A percentile compares a stretch with the other conserved stretches of the same genome.
phyloP scores from a whole-genome alignment of 2,797 vertebrate species.

The Oreonectes daqikongensis region DNA sequence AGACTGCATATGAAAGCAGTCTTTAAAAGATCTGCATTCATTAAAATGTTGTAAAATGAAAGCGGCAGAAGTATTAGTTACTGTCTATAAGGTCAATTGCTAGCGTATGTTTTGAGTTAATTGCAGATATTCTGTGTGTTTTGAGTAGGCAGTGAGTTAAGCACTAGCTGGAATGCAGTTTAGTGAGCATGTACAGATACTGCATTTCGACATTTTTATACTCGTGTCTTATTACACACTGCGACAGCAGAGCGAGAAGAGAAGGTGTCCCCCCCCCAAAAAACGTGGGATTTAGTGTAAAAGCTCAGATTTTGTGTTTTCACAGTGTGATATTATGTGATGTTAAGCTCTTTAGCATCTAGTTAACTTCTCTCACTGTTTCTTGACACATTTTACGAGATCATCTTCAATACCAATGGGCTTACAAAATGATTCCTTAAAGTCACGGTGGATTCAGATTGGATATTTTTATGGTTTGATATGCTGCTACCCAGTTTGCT shows the following conservation, averaged over 20 bases:
- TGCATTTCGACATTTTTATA: background rate
- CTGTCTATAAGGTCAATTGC: constrained; percentile 45
- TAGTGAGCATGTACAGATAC: constrained; percentile 2
- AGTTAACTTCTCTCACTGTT: constrained; percentile 22
- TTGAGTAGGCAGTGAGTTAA: constrained; percentile 12
- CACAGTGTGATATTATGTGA: constrained; percentile 16
- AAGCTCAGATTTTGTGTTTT: constrained; percentile 21
- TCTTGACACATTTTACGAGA: constrained; percentile 18
- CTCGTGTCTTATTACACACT: background rate
- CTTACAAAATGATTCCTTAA: constrained; percentile 9
- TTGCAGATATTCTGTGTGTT: constrained; percentile 33
- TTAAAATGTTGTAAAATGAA: constrained; percentile 36
- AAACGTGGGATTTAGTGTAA: constrained; percentile 1
- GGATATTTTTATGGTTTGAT: constrained; percentile 20
- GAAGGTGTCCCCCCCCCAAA: background rate
- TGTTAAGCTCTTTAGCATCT: constrained; percentile 40
- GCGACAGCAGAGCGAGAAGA: background rate
- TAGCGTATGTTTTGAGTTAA: constrained; percentile 22
- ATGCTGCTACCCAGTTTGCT: constrained; percentile 2
- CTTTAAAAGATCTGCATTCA: constrained; percentile 22
- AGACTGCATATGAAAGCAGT: constrained; percentile 11
- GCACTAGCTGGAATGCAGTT: background rate
- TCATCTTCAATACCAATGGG: constrained; percentile 19
- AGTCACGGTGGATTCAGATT: constrained; percentile 20
- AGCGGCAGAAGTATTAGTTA: constrained; percentile 42